Percentiles rank a stretch among this genome's conserved stretches.
Conservation (phyloP, 2,797 vertebrate species). For the Lates japonicus region DNA sequence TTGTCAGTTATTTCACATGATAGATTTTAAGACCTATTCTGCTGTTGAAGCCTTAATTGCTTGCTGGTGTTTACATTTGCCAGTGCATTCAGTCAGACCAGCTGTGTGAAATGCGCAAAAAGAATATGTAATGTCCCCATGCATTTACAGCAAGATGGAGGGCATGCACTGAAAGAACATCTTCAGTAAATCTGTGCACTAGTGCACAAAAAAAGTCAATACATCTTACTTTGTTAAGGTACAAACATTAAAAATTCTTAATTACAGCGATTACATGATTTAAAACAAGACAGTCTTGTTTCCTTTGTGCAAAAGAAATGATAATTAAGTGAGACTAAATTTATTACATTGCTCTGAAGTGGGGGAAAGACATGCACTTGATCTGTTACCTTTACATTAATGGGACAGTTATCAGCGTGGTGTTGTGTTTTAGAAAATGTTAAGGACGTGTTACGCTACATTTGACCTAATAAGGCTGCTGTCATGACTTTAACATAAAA, state of each 20-base stretch:
- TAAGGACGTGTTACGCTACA: background rate
- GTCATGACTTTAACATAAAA: background rate
- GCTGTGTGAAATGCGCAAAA: too few relatives aligned
- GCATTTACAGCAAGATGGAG: too few relatives aligned
- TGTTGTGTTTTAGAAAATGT: background rate
- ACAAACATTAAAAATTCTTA: background rate
- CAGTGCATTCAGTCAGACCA: too few relatives aligned
- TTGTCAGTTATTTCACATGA: background rate
- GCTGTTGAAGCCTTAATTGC: slow-evolving; percentile 3
- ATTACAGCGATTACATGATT: background rate
- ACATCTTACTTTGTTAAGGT: background rate
- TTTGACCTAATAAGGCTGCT: background rate
- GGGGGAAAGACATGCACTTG: background rate
- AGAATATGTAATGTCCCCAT: too few relatives aligned
- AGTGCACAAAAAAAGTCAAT: background rate
- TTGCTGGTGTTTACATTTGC: too few relatives aligned
- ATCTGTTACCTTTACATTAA: background rate
- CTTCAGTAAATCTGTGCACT: too few relatives aligned
- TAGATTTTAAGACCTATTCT: background rate
- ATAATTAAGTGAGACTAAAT: slow-evolving; percentile 9
- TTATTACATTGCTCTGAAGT: background rate
- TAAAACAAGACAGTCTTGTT: background rate
- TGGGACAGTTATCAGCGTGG: background rate
- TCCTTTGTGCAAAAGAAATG: background rate
- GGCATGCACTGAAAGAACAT: too few relatives aligned